Conservation (phyloP, 2,888 invertebrate species). For the Phaonia tiefii region DNA sequence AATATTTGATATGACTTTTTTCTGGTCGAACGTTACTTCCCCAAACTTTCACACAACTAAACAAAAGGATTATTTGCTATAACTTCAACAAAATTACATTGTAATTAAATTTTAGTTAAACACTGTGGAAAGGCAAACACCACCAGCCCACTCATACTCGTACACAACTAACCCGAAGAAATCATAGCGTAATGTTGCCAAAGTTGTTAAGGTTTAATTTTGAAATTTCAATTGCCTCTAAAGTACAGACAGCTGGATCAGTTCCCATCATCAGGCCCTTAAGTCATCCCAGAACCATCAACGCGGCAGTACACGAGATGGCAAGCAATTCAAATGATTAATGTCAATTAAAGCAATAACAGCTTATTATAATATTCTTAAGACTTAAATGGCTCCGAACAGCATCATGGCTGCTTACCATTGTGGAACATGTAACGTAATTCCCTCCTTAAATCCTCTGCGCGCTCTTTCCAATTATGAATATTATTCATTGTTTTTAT, state of each 20-base stretch:
- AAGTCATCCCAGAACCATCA: not conserved
- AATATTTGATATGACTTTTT: slow-evolving; percentile 57
- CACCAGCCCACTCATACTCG: slow-evolving; percentile 14
- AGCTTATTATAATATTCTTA: slow-evolving; percentile 35
- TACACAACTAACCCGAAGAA: slow-evolving; percentile 5
- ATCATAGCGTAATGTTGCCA: slow-evolving; percentile 6
- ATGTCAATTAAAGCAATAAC: slow-evolving; percentile 37
- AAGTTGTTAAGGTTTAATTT: slow-evolving; percentile 33
- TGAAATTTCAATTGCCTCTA: slow-evolving; percentile 60
- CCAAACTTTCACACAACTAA: slow-evolving; percentile 19
- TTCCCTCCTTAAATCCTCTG: slow-evolving; percentile 28
- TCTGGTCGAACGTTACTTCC: slow-evolving; percentile 27
- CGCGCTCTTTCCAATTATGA: slow-evolving; percentile 26
- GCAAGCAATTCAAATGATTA: slow-evolving; percentile 7
- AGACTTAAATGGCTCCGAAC: slow-evolving; percentile 33
- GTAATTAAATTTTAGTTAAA: slow-evolving; percentile 63
- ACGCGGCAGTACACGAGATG: not conserved
- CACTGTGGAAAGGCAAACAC: slow-evolving; percentile 36
- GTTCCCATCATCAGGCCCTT: not conserved
- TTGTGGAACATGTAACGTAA: not conserved
- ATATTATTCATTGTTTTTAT: slow-evolving; percentile 32
- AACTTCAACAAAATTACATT: slow-evolving; percentile 59
- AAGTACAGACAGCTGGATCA: slow-evolving; percentile 17
- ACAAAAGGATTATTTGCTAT: slow-evolving; percentile 62
- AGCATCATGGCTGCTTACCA: not conserved